A percentile compares a stretch with the other conserved stretches of the same genome.
Conservation (phyloP, 2,888 invertebrate genomes). For the Sarcophaga caerulescens region DNA sequence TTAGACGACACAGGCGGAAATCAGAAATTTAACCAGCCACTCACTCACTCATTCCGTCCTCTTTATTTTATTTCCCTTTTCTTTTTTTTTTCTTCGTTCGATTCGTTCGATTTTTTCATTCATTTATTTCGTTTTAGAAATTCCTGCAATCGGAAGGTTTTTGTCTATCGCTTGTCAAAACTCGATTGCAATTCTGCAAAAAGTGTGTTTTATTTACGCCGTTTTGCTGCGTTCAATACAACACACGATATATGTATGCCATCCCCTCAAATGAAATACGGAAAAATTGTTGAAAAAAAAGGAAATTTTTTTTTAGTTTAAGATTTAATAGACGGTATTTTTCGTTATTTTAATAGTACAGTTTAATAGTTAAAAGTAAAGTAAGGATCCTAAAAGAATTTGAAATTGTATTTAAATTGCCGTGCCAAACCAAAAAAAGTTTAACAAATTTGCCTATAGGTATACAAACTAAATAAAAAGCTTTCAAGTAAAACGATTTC, state of each 20-base stretch:
- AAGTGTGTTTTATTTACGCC: slow-evolving; percentile 37
- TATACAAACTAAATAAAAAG: too few species aligned
- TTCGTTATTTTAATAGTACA: too few species aligned
- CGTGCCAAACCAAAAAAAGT: too few species aligned
- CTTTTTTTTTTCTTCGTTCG: background rate
- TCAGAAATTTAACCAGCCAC: slow-evolving; percentile 13
- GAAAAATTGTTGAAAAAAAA: too few species aligned
- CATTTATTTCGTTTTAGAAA: slow-evolving; percentile 37
- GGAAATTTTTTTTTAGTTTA: too few species aligned
- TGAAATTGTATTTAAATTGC: too few species aligned
- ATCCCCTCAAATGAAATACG: too few species aligned
- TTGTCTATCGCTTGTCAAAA: slow-evolving; percentile 30
- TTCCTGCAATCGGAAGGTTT: slow-evolving; percentile 30
- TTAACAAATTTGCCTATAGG: too few species aligned
- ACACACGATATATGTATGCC: background rate
- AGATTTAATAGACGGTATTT: too few species aligned
- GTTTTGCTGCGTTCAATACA: slow-evolving; percentile 27
- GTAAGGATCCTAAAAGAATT: too few species aligned
- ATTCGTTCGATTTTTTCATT: background rate
- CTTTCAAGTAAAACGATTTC: too few species aligned
- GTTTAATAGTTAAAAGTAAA: too few species aligned
- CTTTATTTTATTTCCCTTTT: slow-evolving; percentile 8
- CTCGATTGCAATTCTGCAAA: slow-evolving; percentile 41
- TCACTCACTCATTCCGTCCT: slow-evolving; percentile 6
- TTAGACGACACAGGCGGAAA: slow-evolving; percentile 12